Evolutionary conservation across 2,888 invertebrate species (phyloP).

Genomic region (Lagria hirta): DNA sequence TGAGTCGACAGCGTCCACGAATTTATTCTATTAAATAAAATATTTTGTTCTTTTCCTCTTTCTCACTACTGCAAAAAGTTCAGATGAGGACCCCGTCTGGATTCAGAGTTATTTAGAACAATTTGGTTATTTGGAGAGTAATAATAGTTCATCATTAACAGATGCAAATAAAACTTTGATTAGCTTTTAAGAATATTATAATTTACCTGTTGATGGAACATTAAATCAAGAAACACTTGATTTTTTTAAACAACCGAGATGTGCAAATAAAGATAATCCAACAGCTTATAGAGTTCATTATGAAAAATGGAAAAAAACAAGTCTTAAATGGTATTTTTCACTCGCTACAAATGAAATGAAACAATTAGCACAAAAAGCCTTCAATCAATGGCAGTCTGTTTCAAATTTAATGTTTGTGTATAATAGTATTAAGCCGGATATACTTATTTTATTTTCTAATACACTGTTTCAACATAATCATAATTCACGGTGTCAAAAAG

Average conservation of each 20-base stretch:
- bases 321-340: slow-evolving; percentile 10
- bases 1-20: no score
- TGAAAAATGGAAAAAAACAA: slow-evolving; percentile 13
- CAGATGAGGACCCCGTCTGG: slow-evolving; percentile 4
- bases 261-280: slow-evolving; percentile 9
- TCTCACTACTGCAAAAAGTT: slow-evolving; percentile 11
- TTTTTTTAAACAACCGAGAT: not conserved
- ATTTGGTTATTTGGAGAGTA: slow-evolving; percentile 10
- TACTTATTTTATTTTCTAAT: no score
- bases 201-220: not conserved
- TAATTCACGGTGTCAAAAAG: no score
- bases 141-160: slow-evolving; percentile 3
- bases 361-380: slow-evolving; percentile 10
- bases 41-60: slow-evolving; percentile 9
- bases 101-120: slow-evolving; percentile 9
- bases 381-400: no score
- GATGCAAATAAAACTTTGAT: not conserved
- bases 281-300: slow-evolving; percentile 7
- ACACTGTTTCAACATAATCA: no score
- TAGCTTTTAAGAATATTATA: slow-evolving; percentile 1
- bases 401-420: no score
- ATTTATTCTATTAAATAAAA: slow-evolving; percentile 4
- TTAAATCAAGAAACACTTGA: slow-evolving; percentile 5
- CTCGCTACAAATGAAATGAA: slow-evolving; percentile 11
- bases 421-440: no score